Evolutionary conservation across 53 echinoderm and acorn worm genomes (phyloP).

Genomic region (Patiria pectinifera): DNA sequence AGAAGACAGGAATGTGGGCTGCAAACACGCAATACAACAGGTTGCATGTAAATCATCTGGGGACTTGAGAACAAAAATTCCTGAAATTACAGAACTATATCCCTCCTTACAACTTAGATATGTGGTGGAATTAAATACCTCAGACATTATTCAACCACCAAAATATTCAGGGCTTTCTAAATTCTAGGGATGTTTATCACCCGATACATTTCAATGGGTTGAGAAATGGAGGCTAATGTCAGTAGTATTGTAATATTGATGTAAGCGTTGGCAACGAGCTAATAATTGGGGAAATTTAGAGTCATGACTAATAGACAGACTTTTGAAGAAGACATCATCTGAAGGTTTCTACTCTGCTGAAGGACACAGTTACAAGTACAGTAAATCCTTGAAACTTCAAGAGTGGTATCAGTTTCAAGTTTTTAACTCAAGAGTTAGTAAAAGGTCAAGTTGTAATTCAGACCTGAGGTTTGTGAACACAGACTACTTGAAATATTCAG

Average conservation of each 20-base stretch:
- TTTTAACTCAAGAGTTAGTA: not conserved
- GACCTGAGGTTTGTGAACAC: not conserved
- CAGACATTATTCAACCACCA: slow-evolving; percentile 17
- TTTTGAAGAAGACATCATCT: not conserved
- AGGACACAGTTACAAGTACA: not conserved
- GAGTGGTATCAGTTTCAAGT: slow-evolving; percentile 19
- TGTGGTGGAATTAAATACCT: slow-evolving; percentile 10
- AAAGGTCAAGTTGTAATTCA: slow-evolving; percentile 8
- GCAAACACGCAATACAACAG: not conserved
- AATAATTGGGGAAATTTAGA: not conserved
- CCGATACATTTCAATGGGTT: not conserved
- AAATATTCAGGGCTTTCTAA: slow-evolving; percentile 6
- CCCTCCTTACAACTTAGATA: not conserved
- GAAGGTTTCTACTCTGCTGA: not conserved
- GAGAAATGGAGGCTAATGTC: not conserved
- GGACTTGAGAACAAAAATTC: not conserved
- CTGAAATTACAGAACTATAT: not conserved
- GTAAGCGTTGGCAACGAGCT: not conserved
- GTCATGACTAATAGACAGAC: not conserved
- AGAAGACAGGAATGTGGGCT: not conserved
- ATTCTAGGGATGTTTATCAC: not conserved
- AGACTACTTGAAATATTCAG: not conserved
- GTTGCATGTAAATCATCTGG: not conserved
- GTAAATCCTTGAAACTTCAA: not conserved
- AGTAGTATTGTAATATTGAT: too few species aligned